Percentiles rank a stretch among this genome's conserved stretches.
Conservation (phyloP, 2,113 vertebrate species). For the Cavia porcellus region DNA sequence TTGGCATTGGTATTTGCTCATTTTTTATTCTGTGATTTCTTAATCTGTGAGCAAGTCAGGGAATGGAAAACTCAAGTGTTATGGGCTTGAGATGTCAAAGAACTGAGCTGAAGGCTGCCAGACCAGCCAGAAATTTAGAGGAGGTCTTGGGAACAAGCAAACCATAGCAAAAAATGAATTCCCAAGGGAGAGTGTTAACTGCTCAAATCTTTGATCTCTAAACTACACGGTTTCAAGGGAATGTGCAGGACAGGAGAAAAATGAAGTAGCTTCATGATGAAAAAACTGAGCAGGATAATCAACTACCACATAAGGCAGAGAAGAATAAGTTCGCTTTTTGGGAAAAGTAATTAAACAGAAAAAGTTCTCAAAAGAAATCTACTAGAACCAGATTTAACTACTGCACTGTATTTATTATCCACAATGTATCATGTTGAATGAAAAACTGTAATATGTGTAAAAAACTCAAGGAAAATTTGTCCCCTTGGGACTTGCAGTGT, state of each 20-base stretch:
- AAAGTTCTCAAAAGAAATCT: background rate
- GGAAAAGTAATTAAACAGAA: background rate
- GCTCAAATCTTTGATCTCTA: background rate
- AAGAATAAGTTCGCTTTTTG: background rate
- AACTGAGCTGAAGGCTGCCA: background rate
- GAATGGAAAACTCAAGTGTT: background rate
- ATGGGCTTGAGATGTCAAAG: background rate
- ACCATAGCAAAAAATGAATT: background rate
- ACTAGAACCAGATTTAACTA: background rate
- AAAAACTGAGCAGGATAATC: background rate
- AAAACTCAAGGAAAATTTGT: background rate
- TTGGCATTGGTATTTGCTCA: background rate
- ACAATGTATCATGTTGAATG: background rate
- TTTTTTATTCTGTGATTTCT: background rate
- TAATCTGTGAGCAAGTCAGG: background rate
- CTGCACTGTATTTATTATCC: background rate
- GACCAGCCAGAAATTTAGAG: background rate
- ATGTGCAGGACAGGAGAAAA: fast-evolving
- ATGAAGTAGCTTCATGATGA: background rate
- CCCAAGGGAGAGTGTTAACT: background rate
- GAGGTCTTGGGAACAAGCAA: background rate
- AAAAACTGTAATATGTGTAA: background rate
- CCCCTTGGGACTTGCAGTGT: background rate
- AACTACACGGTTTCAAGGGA: background rate
- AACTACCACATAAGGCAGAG: background rate